These are phyloP conservation scores for Helarctos malayanus DNA, from an alignment of 2,797 vertebrate species.

Conservation along the genomic window DNA sequence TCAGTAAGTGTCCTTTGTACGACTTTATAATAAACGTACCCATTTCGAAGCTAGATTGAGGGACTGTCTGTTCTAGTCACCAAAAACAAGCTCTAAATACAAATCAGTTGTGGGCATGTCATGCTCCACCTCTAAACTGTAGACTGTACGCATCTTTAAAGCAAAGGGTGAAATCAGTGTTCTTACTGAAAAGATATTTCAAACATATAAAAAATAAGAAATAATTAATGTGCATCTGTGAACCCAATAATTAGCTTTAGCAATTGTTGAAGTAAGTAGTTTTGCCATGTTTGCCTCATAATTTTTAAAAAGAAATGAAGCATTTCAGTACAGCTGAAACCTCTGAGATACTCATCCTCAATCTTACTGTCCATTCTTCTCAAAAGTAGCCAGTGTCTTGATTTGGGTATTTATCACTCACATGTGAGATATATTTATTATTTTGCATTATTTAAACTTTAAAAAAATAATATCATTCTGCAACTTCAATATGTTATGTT, in stretches of 20 bases:
- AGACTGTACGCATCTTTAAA: not conserved
- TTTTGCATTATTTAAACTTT: not conserved
- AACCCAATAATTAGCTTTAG: not conserved
- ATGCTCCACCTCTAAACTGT: not conserved
- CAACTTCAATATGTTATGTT: not conserved
- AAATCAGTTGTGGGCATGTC: not conserved
- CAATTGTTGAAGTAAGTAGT: slow-evolving; percentile 22
- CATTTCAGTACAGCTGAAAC: not conserved
- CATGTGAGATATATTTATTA: not conserved
- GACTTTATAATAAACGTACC: slow-evolving; percentile 64
- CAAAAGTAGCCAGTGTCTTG: not conserved
- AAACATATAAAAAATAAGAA: not conserved
- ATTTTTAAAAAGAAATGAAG: slow-evolving; percentile 4
- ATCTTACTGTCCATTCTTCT: not conserved
- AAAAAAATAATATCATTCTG: not conserved
- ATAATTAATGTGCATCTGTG: not conserved
- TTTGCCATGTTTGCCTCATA: not conserved
- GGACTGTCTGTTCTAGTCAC: slow-evolving; percentile 4
- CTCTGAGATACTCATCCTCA: not conserved
- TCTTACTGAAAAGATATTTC: slow-evolving; percentile 26
- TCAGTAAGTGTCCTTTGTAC: slow-evolving; percentile 48
- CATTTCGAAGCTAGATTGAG: slow-evolving; percentile 59
- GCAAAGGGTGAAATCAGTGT: not conserved
- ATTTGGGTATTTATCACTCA: slow-evolving; percentile 12
- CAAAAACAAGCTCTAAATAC: not conserved